Conservation (phyloP, 2,797 vertebrate species). For the Serranus cabrilla region DNA sequence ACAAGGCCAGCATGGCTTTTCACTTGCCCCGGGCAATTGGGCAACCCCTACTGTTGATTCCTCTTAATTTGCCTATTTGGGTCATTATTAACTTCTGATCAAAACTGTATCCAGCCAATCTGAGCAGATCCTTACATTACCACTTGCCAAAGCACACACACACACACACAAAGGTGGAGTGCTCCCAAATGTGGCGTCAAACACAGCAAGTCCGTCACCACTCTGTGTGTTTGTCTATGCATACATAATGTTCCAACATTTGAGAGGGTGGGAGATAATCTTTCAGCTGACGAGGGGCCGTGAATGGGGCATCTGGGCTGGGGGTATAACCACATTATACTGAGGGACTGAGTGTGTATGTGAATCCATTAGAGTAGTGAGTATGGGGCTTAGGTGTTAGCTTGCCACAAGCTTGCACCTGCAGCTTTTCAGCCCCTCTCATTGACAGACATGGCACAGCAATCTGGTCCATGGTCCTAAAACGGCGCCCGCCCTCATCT, state of each 20-base stretch:
- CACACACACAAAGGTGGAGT: neutral
- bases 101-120: neutral
- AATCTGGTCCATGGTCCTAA: slow-evolving; percentile 47
- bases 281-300: slow-evolving; percentile 51
- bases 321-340: slow-evolving; percentile 40
- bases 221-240: slow-evolving; percentile 35
- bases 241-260: slow-evolving; percentile 54
- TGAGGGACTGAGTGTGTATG: slow-evolving; percentile 6
- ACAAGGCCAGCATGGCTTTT: no score
- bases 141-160: slow-evolving; percentile 16
- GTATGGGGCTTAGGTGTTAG: slow-evolving; percentile 31
- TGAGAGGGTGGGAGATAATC: slow-evolving; percentile 59
- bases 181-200: slow-evolving; percentile 12
- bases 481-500: neutral
- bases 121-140: slow-evolving; percentile 13
- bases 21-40: no score
- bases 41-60: no score
- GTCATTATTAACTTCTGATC: neutral
- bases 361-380: slow-evolving; percentile 32
- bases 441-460: slow-evolving; percentile 53
- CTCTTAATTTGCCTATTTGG: neutral
- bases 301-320: slow-evolving; percentile 65
- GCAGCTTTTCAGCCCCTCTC: slow-evolving; percentile 67
- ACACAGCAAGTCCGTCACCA: slow-evolving; percentile 19
- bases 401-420: slow-evolving; percentile 70